Conservation (phyloP, 2,888 invertebrate genomes). For the Clitarchus hookeri region DNA sequence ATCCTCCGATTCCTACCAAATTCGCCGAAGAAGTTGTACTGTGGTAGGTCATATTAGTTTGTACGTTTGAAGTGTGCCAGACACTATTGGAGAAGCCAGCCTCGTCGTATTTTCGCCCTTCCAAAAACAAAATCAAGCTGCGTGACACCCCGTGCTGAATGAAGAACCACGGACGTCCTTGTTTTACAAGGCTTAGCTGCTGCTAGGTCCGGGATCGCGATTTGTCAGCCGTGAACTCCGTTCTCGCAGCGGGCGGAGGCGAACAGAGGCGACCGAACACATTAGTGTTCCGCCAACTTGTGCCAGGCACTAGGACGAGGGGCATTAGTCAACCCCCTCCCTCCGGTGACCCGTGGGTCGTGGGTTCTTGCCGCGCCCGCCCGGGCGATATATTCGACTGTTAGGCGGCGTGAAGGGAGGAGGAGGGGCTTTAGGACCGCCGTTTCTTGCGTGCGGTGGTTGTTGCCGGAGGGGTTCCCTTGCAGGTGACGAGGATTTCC, state of each 20-base stretch:
- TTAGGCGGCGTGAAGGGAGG: neutral
- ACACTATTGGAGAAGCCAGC: no score
- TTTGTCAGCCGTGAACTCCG: neutral
- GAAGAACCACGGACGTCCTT: no score
- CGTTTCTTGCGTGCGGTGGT: neutral
- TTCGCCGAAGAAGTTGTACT: no score
- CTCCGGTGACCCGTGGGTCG: neutral
- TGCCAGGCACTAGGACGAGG: neutral
- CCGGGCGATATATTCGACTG: neutral
- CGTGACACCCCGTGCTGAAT: no score
- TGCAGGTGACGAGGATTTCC: neutral
- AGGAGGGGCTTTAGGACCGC: neutral
- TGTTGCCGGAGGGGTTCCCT: neutral
- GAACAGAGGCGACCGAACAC: no score
- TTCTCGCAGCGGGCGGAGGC: neutral
- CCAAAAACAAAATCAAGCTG: no score
- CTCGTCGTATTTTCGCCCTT: no score
- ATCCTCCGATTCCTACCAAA: no score
- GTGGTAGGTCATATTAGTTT: no score
- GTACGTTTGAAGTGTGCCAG: no score
- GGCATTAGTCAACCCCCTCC: neutral
- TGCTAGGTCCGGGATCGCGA: neutral
- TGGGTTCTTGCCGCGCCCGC: conserved; percentile 1
- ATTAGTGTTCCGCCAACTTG: no score
- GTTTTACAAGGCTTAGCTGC: neutral